Conservation (phyloP, 2,797 vertebrate genomes). For the Sebastes iracundus region DNA sequence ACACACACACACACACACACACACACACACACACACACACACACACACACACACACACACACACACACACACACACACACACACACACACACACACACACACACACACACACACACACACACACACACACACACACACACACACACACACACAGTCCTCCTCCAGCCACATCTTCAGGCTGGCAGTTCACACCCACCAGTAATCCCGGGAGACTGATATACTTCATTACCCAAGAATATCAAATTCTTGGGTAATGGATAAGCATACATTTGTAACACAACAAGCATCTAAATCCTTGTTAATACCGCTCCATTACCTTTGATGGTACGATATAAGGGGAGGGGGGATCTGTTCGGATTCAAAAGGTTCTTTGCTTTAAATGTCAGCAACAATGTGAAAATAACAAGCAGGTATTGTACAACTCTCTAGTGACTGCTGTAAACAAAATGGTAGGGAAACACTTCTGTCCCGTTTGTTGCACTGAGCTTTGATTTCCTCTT, state of each 20-base stretch:
- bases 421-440: background rate
- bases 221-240: slow-evolving; percentile 60
- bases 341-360: background rate
- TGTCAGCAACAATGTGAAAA: slow-evolving; percentile 26
- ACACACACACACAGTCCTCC: slow-evolving; percentile 11
- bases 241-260: slow-evolving; percentile 34
- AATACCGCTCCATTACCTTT: background rate
- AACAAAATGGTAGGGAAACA: slow-evolving; percentile 10
- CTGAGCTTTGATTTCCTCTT: slow-evolving; percentile 2
- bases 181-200: slow-evolving; percentile 62
- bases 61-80: too few species aligned
- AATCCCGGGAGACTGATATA: slow-evolving; percentile 59
- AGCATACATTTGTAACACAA: background rate
- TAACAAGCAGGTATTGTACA: background rate
- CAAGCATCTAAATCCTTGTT: slow-evolving; percentile 2
- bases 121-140: background rate
- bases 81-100: too few species aligned
- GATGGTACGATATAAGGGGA: background rate
- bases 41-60: background rate
- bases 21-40: too few species aligned
- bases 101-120: too few species aligned
- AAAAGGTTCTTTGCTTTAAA: slow-evolving; percentile 26
- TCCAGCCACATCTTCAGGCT: slow-evolving; percentile 52
- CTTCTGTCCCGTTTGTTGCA: background rate
- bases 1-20: too few species aligned